phyloP scores from a whole-genome alignment of 2,113 vertebrate species.

The Lepidothrix coronata region DNA sequence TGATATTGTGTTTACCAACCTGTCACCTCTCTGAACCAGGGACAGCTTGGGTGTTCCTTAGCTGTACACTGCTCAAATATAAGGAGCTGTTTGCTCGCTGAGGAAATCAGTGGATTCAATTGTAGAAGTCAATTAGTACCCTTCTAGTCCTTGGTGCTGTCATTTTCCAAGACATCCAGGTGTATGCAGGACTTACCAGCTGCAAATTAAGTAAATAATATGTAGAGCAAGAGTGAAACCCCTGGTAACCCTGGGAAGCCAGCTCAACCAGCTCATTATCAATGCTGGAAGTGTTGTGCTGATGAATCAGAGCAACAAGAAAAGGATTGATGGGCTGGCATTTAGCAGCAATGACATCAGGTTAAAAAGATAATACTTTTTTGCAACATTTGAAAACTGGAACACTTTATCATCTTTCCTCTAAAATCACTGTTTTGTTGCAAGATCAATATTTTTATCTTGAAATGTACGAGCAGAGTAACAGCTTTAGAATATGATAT shows the following conservation, averaged over 20 bases:
- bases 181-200: not conserved
- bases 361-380: not conserved
- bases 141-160: not conserved
- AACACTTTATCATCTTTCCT: not conserved
- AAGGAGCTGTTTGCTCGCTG: not conserved
- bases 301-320: not conserved
- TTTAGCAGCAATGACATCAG: not conserved
- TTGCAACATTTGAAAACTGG: not conserved
- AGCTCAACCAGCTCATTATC: not conserved
- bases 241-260: not conserved
- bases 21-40: not conserved
- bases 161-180: not conserved
- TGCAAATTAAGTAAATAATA: not conserved
- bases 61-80: accelerated
- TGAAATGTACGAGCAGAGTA: not conserved
- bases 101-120: not conserved
- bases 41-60: not conserved
- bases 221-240: not conserved
- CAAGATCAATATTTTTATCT: not conserved
- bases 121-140: not conserved
- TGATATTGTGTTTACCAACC: not conserved
- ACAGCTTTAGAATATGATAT: not conserved
- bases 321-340: not conserved
- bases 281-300: accelerated
- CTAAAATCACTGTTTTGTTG: not conserved